phyloP scores from a whole-genome alignment of 2,797 vertebrate species.

The Myotis findleyi region DNA sequence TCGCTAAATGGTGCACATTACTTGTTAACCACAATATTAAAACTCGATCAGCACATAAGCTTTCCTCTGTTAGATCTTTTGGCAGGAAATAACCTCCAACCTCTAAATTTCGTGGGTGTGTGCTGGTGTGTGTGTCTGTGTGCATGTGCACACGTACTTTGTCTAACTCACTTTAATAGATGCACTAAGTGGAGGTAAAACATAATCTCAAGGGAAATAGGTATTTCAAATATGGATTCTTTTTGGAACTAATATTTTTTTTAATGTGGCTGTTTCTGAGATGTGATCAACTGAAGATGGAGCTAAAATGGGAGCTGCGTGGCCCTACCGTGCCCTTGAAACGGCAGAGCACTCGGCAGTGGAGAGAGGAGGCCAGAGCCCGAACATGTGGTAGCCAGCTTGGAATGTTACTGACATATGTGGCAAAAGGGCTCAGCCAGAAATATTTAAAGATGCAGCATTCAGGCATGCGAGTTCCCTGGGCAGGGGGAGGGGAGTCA shows the following conservation, averaged over 20 bases:
- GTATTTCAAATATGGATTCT: constrained; percentile 61
- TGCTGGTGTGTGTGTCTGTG: neutral
- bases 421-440: constrained; percentile 81
- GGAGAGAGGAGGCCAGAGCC: constrained; percentile 74
- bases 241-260: constrained; percentile 34
- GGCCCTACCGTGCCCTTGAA: constrained; percentile 69
- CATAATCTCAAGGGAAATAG: constrained; percentile 55
- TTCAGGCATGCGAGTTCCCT: constrained; percentile 3
- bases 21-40: constrained; percentile 52
- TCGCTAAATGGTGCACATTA: constrained; percentile 50
- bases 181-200: constrained; percentile 46
- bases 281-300: constrained; percentile 62
- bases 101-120: constrained; percentile 57
- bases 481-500: neutral
- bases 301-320: constrained; percentile 59
- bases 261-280: constrained; percentile 59
- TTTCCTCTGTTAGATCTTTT: constrained; percentile 72
- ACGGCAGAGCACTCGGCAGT: constrained; percentile 38
- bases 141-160: neutral
- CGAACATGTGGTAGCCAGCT: constrained; percentile 87
- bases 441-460: constrained; percentile 83
- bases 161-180: constrained; percentile 53
- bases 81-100: constrained; percentile 65
- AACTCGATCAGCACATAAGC: constrained; percentile 60
- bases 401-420: constrained; percentile 80